Base-by-base conservation (phyloP, 1,140 invertebrate species). In the Drosophila ficusphila region DNA sequence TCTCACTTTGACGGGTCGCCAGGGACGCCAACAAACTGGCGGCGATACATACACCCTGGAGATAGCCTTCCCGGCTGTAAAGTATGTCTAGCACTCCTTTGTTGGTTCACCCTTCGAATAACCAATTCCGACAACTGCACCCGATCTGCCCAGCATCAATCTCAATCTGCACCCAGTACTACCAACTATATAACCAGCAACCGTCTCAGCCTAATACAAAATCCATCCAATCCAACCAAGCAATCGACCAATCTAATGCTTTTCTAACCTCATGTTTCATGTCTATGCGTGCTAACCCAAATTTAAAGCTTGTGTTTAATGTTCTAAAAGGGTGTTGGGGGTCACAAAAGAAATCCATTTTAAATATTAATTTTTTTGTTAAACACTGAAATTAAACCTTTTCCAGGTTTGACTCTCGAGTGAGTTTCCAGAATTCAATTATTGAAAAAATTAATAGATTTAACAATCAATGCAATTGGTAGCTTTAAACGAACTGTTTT, bases 61-160 rank as follows among this genome's bases (percentile, higher is more conserved):
- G 93, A 96, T 98, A 90, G 95, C 96, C 86, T 98, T 98, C 94
- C 97, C 96, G 82, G 95, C 97, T 78, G 94, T 97, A 93, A 97
- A 97, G 97, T 97, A 96, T 96, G 96, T 95, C 72, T 54, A 74
- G 53, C 61, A 73, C 54, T 64, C 39, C 27, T 53, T 52, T 46
- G 62, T 57, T 58, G 29, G 34, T 51, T 49, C 21, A 33, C 36
- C 14, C 23, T 36, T 27, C 29, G 39, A 19, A 42, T 64, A 61
- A 64, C 54, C 25, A 46, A 46, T 46, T 23, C 48, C 62, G 53
- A 64, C 39, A 67, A 60, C 44, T 65, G 77, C 77, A 81, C 77
- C 77, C 52, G 52, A 51, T 52, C 52, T 57, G 21, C 48, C 52
- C 44, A 74, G 72, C 69, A 73, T 62, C 36, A 41, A 52, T n/a